Evolutionary conservation across 2,113 vertebrate species (phyloP), one percentile per base, ranked within the genome.

Genomic region (Seriola quinqueradiata): DNA sequence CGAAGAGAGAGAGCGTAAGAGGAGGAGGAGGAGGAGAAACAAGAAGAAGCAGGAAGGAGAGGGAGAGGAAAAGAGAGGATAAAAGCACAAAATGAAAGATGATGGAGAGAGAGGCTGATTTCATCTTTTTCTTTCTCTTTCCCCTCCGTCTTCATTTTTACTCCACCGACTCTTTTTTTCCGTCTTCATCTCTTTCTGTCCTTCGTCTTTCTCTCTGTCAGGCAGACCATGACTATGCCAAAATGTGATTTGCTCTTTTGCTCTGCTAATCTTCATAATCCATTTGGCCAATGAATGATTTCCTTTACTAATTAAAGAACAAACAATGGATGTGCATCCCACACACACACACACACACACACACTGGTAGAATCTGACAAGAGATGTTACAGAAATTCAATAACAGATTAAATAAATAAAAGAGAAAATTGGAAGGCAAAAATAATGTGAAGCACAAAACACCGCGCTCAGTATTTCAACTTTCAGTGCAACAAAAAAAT

Each of bases 261-360:
- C 50, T 23, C 50, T 4, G 38, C 32, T 81, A 83, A 79, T 89
- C 57, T 69, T 65, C 50, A 64, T 89, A 86, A 84, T 87, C 75
- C 75, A 87, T 73, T 86, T 58, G 40, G 66, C 71, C 42, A 69
- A 55, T 70, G 21, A 69, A 54, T 75, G 59, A 81, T 84, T 85
- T 75, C n/a, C 21, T 75, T 75, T 50, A 28, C 42, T 78, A 89
- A 88, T 88, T 83, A 88, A 80, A 77, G 55, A 58, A 44, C 60
- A 70, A 81, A 90, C 70, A 80, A 87, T 75, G 60, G 32, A 38
- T 0, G 5, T 19, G 48, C 40, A 6, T 46, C 64, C 57, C 13
- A 44, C 23, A n/a, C 54, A 32, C n/a, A 44, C 44, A 46, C 44
- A 46, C 44, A 46, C 13, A 40, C 23, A n/a, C 54, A 32, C n/a